Evolutionary conservation across 1,140 invertebrate species (phyloP).

Genomic region (Ceratoteleas bidentatus): DNA sequence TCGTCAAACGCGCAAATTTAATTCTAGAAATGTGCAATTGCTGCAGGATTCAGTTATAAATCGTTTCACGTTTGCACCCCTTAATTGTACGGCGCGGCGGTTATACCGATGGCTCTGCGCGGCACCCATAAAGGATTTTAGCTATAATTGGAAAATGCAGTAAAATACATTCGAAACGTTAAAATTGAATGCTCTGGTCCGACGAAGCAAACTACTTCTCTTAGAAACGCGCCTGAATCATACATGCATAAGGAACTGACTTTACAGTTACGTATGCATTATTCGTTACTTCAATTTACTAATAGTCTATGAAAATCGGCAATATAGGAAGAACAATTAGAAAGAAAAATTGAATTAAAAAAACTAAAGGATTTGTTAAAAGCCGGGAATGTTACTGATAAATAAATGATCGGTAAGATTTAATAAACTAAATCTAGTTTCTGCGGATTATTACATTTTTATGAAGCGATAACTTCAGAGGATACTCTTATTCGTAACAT

Average conservation of each 20-base stretch:
- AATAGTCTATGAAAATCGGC: too few relatives aligned
- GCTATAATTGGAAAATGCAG: conserved; percentile 68
- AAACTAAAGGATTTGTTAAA: too few relatives aligned
- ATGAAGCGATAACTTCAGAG: too few relatives aligned
- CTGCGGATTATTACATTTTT: too few relatives aligned
- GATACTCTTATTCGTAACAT: conserved; percentile 7
- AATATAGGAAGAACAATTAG: too few relatives aligned
- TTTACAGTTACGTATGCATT: too few relatives aligned
- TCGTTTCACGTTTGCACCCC: conserved; percentile 52
- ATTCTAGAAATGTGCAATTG: conserved; percentile 43
- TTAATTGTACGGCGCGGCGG: conserved; percentile 60
- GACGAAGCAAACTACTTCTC: conserved; percentile 32
- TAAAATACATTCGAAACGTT: conserved; percentile 58
- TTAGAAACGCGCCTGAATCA: conserved; percentile 32
- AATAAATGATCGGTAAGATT: too few relatives aligned
- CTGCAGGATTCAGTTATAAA: conserved; percentile 57
- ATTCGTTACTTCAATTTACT: too few relatives aligned
- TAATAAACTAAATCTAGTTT: too few relatives aligned
- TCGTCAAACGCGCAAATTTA: conserved; percentile 51
- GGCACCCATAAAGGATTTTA: conserved; percentile 61
- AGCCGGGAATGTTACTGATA: too few relatives aligned
- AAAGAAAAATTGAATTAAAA: too few relatives aligned
- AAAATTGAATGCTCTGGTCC: conserved; percentile 47
- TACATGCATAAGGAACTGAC: conserved; percentile 35
- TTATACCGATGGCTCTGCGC: conserved; percentile 22